phyloP scores from a whole-genome alignment of 2,797 vertebrate species.

The Alcedo quadribrachys region DNA sequence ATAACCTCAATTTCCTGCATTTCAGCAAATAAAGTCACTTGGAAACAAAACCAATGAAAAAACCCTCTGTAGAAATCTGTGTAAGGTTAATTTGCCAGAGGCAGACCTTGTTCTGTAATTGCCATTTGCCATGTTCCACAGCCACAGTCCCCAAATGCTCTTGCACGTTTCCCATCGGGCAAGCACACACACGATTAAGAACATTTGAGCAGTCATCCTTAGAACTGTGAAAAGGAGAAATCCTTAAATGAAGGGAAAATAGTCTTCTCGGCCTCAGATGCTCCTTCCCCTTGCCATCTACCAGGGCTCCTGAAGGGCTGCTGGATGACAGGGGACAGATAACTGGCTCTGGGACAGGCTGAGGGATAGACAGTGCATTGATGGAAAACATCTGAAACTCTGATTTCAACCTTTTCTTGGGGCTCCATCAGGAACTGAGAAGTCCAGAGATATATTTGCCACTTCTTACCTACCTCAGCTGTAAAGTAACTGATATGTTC shows the following conservation, averaged over 20 bases:
- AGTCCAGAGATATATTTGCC: not conserved
- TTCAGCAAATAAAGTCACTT: not conserved
- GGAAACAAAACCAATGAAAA: not conserved
- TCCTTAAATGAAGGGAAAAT: constrained; percentile 25
- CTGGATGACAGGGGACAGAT: not conserved
- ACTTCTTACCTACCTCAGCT: not conserved
- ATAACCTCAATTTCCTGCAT: not conserved
- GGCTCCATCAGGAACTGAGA: not conserved
- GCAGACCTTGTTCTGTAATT: constrained; percentile 57
- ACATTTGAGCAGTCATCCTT: constrained; percentile 46
- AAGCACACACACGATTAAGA: constrained; percentile 7
- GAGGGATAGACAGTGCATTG: not conserved
- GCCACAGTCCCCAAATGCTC: constrained; percentile 41
- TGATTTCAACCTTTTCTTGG: not conserved
- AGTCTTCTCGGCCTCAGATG: not conserved
- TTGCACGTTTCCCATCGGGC: constrained; percentile 30
- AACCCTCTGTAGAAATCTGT: not conserved
- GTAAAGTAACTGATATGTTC: not conserved
- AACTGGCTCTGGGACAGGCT: not conserved
- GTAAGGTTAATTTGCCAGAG: constrained; percentile 13
- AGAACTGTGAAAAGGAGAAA: constrained; percentile 49
- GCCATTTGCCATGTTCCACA: constrained; percentile 48
- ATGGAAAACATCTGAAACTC: not conserved
- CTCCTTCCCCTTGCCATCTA: not conserved
- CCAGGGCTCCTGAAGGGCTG: not conserved